These are phyloP conservation scores for Eumaeus atala DNA, from an alignment of 1,140 invertebrate species.

Conservation along the genomic window DNA sequence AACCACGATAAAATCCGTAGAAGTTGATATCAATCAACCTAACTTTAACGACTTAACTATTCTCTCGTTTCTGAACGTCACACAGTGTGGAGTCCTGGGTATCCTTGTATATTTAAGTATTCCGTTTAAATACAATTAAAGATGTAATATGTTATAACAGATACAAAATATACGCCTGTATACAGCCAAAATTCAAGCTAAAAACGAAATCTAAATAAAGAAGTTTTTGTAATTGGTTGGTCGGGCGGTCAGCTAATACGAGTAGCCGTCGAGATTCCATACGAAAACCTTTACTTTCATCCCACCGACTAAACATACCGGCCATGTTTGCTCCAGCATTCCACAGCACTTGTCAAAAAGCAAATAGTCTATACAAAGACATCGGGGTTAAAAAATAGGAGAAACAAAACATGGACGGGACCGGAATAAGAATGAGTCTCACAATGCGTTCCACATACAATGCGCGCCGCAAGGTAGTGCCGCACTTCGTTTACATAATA, in stretches of 20 bases:
- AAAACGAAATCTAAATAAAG: slow-evolving; percentile 1
- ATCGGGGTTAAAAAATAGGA: slow-evolving; percentile 46
- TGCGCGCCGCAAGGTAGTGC: no score
- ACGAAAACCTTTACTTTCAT: slow-evolving; percentile 27
- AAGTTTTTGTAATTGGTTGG: background rate
- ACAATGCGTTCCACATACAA: background rate
- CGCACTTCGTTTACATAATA: slow-evolving; percentile 6
- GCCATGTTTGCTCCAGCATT: slow-evolving; percentile 54
- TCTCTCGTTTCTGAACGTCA: no score
- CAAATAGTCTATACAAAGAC: slow-evolving; percentile 60
- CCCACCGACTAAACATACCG: slow-evolving; percentile 43
- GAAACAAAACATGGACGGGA: slow-evolving; percentile 51
- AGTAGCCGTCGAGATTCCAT: slow-evolving; percentile 33
- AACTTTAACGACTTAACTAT: no score
- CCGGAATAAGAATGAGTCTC: slow-evolving; percentile 48
- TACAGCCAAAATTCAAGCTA: no score
- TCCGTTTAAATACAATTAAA: no score
- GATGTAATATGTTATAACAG: no score
- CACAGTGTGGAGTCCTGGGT: no score
- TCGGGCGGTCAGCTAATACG: slow-evolving; percentile 26
- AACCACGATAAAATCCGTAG: no score
- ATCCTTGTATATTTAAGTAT: no score
- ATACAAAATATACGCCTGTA: no score
- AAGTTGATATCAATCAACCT: no score
- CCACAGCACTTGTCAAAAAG: slow-evolving; percentile 60